Conservation (phyloP, 1,140 invertebrate species). For the Drosophila insularis region DNA sequence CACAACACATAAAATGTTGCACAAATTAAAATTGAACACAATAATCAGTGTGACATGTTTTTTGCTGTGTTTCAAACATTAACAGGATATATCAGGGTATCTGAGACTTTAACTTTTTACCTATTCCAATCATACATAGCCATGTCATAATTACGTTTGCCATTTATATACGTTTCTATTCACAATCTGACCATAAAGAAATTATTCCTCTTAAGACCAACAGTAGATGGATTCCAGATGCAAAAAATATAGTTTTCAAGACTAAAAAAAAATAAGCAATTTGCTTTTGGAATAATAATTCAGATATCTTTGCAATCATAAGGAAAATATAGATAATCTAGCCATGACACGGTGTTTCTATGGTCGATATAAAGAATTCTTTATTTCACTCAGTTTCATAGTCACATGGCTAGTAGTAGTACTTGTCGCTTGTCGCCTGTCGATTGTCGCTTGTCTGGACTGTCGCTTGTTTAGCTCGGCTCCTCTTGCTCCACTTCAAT, state of each 20-base stretch:
- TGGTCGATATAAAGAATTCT: slow-evolving; percentile 6
- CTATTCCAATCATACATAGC: no score
- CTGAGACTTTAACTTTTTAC: not conserved
- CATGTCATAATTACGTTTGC: no score
- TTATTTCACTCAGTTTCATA: not conserved
- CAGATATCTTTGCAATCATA: no score
- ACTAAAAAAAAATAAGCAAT: no score
- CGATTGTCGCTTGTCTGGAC: not conserved
- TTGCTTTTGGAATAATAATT: no score
- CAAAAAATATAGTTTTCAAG: no score
- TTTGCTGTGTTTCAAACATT: slow-evolving; percentile 20
- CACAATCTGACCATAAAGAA: no score
- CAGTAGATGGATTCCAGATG: no score
- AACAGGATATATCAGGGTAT: not conserved
- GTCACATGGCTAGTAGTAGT: slow-evolving; percentile 34
- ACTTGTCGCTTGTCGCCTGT: slow-evolving; percentile 38
- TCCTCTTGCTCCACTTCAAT: slow-evolving; percentile 4
- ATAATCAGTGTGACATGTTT: slow-evolving; percentile 76
- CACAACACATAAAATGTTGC: slow-evolving; percentile 65
- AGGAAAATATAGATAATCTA: no score
- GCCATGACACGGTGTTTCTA: not conserved
- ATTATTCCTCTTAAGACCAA: no score
- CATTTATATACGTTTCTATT: no score
- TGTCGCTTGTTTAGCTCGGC: slow-evolving; percentile 6
- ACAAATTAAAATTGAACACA: slow-evolving; percentile 78